phyloP scores from a whole-genome alignment of 1,140 invertebrate species.

The Nymphalis io region DNA sequence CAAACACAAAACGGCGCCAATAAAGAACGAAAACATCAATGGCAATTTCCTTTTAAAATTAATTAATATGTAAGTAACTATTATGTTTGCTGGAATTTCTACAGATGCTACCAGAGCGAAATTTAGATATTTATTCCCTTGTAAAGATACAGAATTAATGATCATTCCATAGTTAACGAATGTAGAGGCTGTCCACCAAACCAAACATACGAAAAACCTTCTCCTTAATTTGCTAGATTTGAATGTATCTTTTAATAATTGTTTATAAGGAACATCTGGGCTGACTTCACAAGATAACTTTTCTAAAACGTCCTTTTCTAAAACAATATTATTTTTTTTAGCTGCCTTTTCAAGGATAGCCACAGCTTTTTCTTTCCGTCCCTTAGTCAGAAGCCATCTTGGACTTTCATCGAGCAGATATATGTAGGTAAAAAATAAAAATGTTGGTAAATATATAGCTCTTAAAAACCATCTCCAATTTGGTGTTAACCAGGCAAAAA shows the following conservation, averaged over 20 bases:
- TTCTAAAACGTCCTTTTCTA: slow-evolving; percentile 46
- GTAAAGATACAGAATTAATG: slow-evolving; percentile 87
- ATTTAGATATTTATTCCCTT: slow-evolving; percentile 85
- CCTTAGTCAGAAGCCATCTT: slow-evolving; percentile 86
- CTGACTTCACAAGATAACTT: slow-evolving; percentile 46
- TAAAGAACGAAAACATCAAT: slow-evolving; percentile 53
- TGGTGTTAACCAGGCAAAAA: slow-evolving; percentile 50
- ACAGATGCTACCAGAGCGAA: slow-evolving; percentile 83
- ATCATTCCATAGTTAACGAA: slow-evolving; percentile 90
- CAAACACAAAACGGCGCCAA: slow-evolving; percentile 52
- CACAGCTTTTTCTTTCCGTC: slow-evolving; percentile 52
- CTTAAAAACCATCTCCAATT: slow-evolving; percentile 62
- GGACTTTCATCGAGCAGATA: slow-evolving; percentile 67
- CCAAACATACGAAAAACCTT: slow-evolving; percentile 81
- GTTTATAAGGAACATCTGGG: slow-evolving; percentile 31
- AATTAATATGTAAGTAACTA: slow-evolving; percentile 59
- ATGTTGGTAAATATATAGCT: slow-evolving; percentile 54
- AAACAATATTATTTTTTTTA: slow-evolving; percentile 50
- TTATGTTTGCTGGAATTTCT: slow-evolving; percentile 83
- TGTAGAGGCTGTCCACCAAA: slow-evolving; percentile 86
- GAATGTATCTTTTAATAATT: slow-evolving; percentile 49
- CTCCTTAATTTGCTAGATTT: slow-evolving; percentile 46
- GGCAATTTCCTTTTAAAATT: slow-evolving; percentile 58
- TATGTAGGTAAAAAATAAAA: slow-evolving; percentile 54
- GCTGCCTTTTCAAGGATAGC: slow-evolving; percentile 54